Evolutionary conservation across 2,797 vertebrate genomes (phyloP).

Genomic region (Rhyacichthys aspro): DNA sequence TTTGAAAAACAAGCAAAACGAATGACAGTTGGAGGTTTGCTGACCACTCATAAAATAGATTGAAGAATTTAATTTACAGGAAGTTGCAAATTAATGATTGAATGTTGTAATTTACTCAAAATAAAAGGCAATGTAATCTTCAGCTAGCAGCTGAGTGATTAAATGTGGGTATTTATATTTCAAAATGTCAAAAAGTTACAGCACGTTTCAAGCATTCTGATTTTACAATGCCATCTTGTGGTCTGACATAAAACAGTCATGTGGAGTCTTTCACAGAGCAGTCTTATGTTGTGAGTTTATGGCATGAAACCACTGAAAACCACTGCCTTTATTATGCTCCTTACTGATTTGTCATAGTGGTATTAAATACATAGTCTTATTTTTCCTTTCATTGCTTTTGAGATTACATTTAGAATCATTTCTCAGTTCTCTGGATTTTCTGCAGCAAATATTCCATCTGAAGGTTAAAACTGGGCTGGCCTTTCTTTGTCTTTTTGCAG

Average conservation of each 20-base stretch:
- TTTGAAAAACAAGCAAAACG: constrained; percentile 2
- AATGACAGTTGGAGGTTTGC: rapidly evolving
- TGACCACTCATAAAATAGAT: neutral
- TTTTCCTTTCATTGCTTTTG: too few species aligned
- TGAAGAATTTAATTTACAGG: neutral
- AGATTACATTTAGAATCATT: constrained; percentile 42
- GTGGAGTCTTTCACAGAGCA: neutral
- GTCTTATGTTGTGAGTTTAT: neutral
- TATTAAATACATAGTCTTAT: too few species aligned
- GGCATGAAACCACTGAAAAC: neutral
- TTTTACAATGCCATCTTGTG: constrained; percentile 59
- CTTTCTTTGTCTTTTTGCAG: constrained; percentile 92
- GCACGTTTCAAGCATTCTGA: neutral
- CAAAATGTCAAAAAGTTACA: constrained; percentile 4
- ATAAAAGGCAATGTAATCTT: neutral
- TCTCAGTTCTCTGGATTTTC: constrained; percentile 85
- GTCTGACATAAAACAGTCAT: constrained; percentile 13
- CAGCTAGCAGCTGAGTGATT: constrained; percentile 6
- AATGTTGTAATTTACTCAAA: too few species aligned
- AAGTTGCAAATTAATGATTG: too few species aligned
- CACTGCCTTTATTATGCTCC: too few species aligned
- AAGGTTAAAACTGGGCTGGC: constrained; percentile 94
- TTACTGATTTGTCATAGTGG: too few species aligned
- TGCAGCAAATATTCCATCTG: constrained; percentile 95
- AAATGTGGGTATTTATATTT: constrained; percentile 33